Conservation (phyloP, 1,140 invertebrate species). For the Zophobas morio region DNA sequence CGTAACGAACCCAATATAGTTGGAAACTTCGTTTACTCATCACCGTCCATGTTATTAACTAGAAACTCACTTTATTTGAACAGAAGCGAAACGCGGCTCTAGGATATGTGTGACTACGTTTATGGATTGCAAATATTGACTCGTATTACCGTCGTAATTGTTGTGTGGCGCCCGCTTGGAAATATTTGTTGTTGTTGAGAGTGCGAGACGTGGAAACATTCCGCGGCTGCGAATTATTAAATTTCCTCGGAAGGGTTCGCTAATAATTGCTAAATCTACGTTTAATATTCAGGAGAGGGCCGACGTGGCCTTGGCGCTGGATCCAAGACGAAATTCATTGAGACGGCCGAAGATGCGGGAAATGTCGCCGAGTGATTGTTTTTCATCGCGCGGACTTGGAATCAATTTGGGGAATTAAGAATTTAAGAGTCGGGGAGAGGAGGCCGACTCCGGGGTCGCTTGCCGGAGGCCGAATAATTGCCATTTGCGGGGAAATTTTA, state of each 20-base stretch:
- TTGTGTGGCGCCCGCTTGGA: not conserved
- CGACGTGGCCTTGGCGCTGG: conserved; percentile 19
- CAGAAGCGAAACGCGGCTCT: not conserved
- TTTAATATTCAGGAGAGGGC: conserved; percentile 33
- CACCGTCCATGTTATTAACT: not conserved
- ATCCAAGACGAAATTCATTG: conserved; percentile 33
- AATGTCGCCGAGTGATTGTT: conserved; percentile 6
- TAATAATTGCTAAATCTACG: conserved; percentile 37
- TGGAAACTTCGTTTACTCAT: conserved; percentile 19
- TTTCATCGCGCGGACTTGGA: not conserved
- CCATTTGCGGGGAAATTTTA: no score
- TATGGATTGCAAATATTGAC: conserved; percentile 34
- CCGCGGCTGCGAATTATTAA: conserved; percentile 20
- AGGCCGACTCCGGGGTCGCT: no score
- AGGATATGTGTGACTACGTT: not conserved
- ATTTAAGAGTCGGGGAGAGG: no score
- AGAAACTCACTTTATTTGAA: conserved; percentile 23
- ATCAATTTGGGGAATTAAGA: not conserved
- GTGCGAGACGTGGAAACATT: conserved; percentile 14
- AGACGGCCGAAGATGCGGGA: conserved; percentile 17
- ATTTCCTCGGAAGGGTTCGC: conserved; percentile 20
- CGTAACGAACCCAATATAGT: conserved; percentile 8
- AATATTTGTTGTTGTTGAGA: conserved; percentile 3
- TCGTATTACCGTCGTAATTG: conserved; percentile 5
- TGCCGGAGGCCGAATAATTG: no score